phyloP scores from a whole-genome alignment of 2,888 invertebrate species.

The Polietes domitor region DNA sequence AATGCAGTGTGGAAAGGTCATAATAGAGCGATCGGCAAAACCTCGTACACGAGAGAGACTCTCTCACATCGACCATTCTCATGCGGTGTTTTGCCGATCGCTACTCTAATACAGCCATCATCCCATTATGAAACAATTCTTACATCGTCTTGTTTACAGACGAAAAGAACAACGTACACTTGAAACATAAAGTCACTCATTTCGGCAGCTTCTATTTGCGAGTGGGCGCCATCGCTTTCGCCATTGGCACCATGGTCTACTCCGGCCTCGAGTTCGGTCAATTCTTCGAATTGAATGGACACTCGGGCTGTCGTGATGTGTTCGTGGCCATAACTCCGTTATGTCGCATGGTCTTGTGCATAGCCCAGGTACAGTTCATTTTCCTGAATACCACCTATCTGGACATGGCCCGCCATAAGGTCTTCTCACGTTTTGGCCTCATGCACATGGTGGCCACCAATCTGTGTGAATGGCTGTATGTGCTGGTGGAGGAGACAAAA shows the following conservation, averaged over 20 bases:
- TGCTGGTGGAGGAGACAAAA: conserved; percentile 92
- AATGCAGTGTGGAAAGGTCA: too few species aligned
- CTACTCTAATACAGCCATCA: neutral
- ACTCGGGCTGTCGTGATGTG: conserved; percentile 84
- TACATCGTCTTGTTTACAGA: conserved; percentile 70
- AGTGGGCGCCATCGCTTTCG: conserved; percentile 86
- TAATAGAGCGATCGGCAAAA: too few species aligned
- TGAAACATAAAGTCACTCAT: conserved; percentile 81
- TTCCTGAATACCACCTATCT: conserved; percentile 92
- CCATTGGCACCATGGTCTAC: conserved; percentile 87
- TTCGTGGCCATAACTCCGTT: conserved; percentile 90
- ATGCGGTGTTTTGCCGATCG: too few species aligned
- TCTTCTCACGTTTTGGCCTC: conserved; percentile 92
- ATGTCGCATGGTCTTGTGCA: conserved; percentile 90
- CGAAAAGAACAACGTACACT: conserved; percentile 78
- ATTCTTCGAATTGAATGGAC: conserved; percentile 86
- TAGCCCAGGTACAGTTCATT: conserved; percentile 96
- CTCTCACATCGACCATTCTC: too few species aligned
- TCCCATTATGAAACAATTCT: neutral
- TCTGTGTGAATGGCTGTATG: conserved; percentile 95
- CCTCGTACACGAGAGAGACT: too few species aligned
- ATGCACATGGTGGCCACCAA: conserved; percentile 96
- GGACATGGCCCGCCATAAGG: conserved; percentile 85
- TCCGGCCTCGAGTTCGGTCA: conserved; percentile 88
- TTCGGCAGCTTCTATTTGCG: conserved; percentile 94